phyloP scores from a whole-genome alignment of 2,113 vertebrate genomes.

The Prinia subflava region DNA sequence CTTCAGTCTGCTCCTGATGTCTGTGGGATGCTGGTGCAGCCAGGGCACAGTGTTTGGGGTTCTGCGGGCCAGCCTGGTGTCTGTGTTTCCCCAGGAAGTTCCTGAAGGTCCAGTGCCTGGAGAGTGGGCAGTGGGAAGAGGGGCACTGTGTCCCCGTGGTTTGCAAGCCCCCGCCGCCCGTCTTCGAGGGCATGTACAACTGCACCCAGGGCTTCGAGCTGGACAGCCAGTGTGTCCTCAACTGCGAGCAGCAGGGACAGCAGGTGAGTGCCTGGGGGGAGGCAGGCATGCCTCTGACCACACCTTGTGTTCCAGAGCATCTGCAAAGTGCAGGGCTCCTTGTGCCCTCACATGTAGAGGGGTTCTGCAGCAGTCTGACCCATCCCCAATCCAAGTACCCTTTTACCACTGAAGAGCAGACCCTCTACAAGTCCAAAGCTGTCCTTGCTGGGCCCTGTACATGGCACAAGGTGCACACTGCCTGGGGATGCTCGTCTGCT shows the following conservation, averaged over 20 bases:
- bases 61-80: not conserved
- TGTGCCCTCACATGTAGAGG: not conserved
- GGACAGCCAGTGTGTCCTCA: conserved; percentile 82
- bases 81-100: conserved; percentile 78
- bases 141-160: conserved; percentile 81
- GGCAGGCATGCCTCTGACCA: not conserved
- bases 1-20: not conserved
- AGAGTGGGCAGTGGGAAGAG: conserved; percentile 85
- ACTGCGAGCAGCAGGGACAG: conserved; percentile 73
- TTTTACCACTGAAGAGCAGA: not conserved
- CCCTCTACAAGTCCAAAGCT: not conserved
- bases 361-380: rapidly evolving
- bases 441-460: not conserved
- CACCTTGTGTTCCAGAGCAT: not conserved
- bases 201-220: conserved; percentile 86
- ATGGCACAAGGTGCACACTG: rapidly evolving
- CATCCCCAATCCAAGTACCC: not conserved
- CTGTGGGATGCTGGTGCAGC: not conserved
- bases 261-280: conserved; percentile 67
- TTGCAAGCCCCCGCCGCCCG: conserved; percentile 78
- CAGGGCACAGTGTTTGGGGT: not conserved
- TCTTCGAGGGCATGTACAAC: conserved; percentile 93
- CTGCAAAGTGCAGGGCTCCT: not conserved
- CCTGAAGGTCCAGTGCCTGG: conserved; percentile 87
- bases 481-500: not conserved